Conservation (phyloP, 2,888 invertebrate genomes). For the Halictus ligatus region DNA sequence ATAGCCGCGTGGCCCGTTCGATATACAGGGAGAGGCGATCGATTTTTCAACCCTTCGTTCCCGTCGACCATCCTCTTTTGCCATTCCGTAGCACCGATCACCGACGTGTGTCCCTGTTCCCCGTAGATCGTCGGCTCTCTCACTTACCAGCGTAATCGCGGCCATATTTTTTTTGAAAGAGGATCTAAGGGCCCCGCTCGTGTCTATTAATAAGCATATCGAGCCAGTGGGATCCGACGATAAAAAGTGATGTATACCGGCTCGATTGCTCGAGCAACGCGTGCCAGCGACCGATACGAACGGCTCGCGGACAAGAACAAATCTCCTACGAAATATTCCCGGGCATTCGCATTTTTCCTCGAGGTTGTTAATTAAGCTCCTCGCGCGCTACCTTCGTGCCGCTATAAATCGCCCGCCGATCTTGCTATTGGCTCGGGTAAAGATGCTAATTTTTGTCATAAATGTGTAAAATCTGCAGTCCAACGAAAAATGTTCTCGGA, state of each 20-base stretch:
- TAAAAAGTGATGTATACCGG: constrained; percentile 74
- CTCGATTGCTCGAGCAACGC: constrained; percentile 31
- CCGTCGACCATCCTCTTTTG: background rate
- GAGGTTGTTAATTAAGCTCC: background rate
- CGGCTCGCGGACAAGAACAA: constrained; percentile 21
- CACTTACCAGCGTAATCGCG: constrained; percentile 29
- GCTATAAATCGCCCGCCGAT: background rate
- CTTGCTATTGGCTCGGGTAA: background rate
- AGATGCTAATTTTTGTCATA: too few species aligned
- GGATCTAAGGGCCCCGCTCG: constrained; percentile 44
- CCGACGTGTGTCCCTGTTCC: background rate
- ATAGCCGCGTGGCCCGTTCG: constrained; percentile 28
- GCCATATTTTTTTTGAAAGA: constrained; percentile 53
- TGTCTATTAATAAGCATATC: constrained; percentile 74
- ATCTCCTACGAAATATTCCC: background rate
- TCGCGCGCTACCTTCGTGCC: background rate
- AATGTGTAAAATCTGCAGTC: too few species aligned
- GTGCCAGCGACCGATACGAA: constrained; percentile 36
- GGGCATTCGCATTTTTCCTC: background rate
- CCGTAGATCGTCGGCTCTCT: constrained; percentile 12
- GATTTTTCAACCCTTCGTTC: constrained; percentile 28
- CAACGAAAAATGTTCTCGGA: constrained; percentile 8
- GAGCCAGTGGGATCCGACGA: constrained; percentile 68
- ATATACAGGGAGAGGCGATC: constrained; percentile 18
- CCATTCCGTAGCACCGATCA: background rate